phyloP scores from a whole-genome alignment of 2,113 vertebrate genomes.

The Apus apus region DNA sequence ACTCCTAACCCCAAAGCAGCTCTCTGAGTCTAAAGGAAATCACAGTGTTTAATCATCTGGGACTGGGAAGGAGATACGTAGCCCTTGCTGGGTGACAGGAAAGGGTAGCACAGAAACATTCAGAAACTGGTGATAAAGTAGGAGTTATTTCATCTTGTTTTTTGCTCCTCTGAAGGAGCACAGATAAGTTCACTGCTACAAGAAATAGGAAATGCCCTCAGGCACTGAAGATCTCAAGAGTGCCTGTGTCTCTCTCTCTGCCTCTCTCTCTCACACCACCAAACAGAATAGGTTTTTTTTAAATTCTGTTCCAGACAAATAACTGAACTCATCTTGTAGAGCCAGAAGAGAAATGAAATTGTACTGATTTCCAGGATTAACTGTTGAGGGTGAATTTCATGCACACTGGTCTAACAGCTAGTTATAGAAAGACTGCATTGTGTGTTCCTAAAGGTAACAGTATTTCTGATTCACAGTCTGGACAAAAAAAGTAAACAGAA shows the following conservation, averaged over 20 bases:
- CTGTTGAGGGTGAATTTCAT: not conserved
- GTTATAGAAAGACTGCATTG: not conserved
- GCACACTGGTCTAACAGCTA: not conserved
- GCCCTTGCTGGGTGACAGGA: not conserved
- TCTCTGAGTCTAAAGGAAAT: constrained; percentile 1
- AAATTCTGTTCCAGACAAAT: not conserved
- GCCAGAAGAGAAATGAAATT: not conserved
- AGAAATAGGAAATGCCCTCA: constrained; percentile 36
- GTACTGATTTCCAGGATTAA: not conserved
- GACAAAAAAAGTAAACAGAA: not conserved
- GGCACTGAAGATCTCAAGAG: constrained; percentile 27
- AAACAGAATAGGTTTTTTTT: not conserved
- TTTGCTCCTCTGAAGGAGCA: constrained; percentile 32
- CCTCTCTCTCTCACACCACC: not conserved
- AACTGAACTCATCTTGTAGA: not conserved
- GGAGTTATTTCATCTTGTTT: constrained; percentile 41
- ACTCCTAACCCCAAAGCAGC: not conserved
- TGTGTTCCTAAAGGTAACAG: not conserved
- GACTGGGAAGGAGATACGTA: not conserved
- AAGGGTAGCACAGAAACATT: constrained; percentile 33
- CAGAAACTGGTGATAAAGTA: not conserved
- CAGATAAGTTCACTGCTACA: constrained; percentile 42
- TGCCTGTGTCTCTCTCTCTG: not conserved
- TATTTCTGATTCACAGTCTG: not conserved
- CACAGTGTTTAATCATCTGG: constrained; percentile 24